Evolutionary conservation across 1,140 invertebrate genomes (phyloP).

Genomic region (Platyscapa corneri): DNA sequence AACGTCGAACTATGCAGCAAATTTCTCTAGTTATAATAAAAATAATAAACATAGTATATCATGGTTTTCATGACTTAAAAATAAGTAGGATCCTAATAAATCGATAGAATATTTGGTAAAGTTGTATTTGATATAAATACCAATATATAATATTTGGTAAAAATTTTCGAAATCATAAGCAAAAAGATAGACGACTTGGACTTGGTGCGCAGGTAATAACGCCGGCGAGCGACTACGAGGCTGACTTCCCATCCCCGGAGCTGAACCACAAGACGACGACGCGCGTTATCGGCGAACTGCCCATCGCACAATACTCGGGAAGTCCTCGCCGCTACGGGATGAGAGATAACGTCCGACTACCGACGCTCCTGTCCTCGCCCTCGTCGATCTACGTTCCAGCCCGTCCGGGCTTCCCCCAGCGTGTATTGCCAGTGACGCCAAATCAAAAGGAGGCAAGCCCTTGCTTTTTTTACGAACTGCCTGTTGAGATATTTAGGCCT

Average conservation of each 20-base stretch:
- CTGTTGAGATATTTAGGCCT: too few relatives aligned
- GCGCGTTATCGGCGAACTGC: slow-evolving; percentile 89
- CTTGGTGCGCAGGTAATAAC: slow-evolving; percentile 67
- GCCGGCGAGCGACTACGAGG: slow-evolving; percentile 74
- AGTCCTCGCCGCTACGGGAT: slow-evolving; percentile 91
- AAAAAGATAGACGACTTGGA: background rate
- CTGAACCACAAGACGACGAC: slow-evolving; percentile 58
- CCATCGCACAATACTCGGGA: slow-evolving; percentile 93
- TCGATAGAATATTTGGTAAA: too few relatives aligned
- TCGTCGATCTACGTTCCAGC: slow-evolving; percentile 80
- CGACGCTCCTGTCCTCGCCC: slow-evolving; percentile 78
- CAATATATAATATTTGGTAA: too few relatives aligned
- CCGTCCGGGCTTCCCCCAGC: slow-evolving; percentile 83
- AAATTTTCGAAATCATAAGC: too few relatives aligned
- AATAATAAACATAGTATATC: too few relatives aligned
- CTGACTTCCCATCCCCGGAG: slow-evolving; percentile 73
- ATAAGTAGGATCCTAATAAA: too few relatives aligned
- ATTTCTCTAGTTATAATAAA: too few relatives aligned
- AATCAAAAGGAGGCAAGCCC: slow-evolving; percentile 69
- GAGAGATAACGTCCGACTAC: slow-evolving; percentile 76
- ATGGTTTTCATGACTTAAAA: too few relatives aligned
- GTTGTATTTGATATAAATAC: too few relatives aligned
- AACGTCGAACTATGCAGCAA: too few relatives aligned
- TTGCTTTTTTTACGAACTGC: background rate
- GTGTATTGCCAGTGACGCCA: slow-evolving; percentile 74